These are phyloP conservation scores for Drosophila nigricruria DNA, from an alignment of 2,888 invertebrate species.

Conservation along the genomic window DNA sequence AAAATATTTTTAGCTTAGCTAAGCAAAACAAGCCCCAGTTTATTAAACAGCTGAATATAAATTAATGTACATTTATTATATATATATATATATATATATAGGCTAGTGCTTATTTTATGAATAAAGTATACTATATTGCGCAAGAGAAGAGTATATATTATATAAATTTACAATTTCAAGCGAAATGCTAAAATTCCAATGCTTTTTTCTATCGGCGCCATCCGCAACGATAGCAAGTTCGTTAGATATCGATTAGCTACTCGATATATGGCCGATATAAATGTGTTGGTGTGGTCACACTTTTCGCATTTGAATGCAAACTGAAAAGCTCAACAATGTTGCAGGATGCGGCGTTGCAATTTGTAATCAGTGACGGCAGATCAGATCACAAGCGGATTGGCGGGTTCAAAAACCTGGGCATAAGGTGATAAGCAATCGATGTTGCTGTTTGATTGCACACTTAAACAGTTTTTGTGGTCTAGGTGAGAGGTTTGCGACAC, in stretches of 20 bases:
- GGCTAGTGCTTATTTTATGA: neutral
- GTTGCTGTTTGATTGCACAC: constrained; percentile 34
- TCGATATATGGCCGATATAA: too few species aligned
- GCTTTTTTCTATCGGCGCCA: neutral
- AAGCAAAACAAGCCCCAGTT: constrained; percentile 15
- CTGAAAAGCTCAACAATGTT: constrained; percentile 44
- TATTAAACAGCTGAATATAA: neutral
- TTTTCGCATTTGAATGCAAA: neutral
- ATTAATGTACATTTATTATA: neutral
- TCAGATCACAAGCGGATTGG: constrained; percentile 19
- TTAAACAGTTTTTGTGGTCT: constrained; percentile 39
- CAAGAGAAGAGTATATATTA: too few species aligned
- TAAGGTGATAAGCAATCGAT: constrained; percentile 52
- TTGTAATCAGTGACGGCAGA: constrained; percentile 29
- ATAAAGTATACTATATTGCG: neutral
- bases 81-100: neutral
- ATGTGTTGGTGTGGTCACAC: neutral
- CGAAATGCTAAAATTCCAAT: neutral
- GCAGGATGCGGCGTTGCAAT: constrained; percentile 23
- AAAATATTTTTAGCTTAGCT: constrained; percentile 17
- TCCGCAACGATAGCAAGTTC: neutral
- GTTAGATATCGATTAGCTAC: neutral
- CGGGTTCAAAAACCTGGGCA: constrained; percentile 63
- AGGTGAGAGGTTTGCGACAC: constrained; percentile 40
- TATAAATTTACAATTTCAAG: neutral